Conservation (phyloP, 1,140 invertebrate genomes). For the Drosophila tristis region DNA sequence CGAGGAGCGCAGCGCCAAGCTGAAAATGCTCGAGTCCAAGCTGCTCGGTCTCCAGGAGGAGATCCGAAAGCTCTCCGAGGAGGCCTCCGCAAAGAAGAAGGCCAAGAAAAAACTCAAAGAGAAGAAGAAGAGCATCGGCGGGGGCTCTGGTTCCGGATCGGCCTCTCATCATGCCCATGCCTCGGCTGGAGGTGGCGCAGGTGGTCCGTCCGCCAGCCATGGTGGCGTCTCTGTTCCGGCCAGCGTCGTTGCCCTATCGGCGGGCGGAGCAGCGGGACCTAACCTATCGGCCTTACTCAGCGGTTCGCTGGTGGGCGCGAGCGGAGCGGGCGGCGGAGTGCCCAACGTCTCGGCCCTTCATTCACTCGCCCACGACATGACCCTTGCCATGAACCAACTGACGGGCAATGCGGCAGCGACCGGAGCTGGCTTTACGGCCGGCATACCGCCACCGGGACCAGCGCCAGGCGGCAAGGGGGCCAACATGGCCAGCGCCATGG, state of each 20-base stretch:
- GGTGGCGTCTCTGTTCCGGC: conserved; percentile 45
- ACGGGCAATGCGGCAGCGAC: conserved; percentile 54
- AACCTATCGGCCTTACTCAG: conserved; percentile 61
- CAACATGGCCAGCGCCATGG: conserved; percentile 59
- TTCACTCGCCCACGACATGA: conserved; percentile 59
- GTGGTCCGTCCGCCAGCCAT: conserved; percentile 21
- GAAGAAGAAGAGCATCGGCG: conserved; percentile 86
- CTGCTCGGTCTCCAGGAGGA: conserved; percentile 96
- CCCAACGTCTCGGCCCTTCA: conserved; percentile 42
- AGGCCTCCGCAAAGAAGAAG: conserved; percentile 91
- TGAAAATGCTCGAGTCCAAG: conserved; percentile 95
- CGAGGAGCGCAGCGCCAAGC: conserved; percentile 92
- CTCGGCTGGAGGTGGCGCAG: conserved; percentile 21
- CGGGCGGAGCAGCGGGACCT: conserved; percentile 38
- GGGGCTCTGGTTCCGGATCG: conserved; percentile 27
- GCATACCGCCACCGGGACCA: conserved; percentile 34
- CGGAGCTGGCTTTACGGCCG: conserved; percentile 42
- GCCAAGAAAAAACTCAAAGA: conserved; percentile 90
- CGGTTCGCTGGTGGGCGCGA: conserved; percentile 59
- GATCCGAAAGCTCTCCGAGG: conserved; percentile 94
- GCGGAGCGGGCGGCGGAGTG: conserved; percentile 55
- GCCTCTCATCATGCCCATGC: conserved; percentile 37
- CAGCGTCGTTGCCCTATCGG: conserved; percentile 47
- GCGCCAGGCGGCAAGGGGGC: conserved; percentile 62
- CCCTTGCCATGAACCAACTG: conserved; percentile 64